Evolutionary conservation across 2,113 vertebrate genomes (phyloP), one percentile per base, ranked within the genome.

Genomic region (Motacilla alba): DNA sequence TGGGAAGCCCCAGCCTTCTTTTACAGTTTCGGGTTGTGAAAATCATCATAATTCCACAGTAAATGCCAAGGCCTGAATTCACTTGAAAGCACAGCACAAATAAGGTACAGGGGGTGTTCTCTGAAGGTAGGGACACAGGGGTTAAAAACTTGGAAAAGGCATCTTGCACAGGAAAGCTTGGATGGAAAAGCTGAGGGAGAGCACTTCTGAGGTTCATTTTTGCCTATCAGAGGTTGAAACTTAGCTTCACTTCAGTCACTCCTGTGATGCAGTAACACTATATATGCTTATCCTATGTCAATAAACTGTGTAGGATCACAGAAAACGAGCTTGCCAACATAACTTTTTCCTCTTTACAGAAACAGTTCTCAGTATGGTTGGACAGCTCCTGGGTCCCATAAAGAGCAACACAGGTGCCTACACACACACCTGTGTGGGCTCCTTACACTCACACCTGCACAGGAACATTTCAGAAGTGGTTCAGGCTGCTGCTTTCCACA

Each of bases 401-500:
- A 39, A 24, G 26, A 50, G 17, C 13, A 56, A 8, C 3, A 49
- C 8, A 46, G 0, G 0, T 18, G 20, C 7, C 24, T 6, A 70
- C 15, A 41, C 41, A 27, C n/a, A 53, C 28, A 12, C 52, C 46
- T 2, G 0, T 9, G 13, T 23, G 31, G 18, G n/a, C 20, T 77
- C 46, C 28, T 66, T 7, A 7, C 2, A 0, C 31, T 59, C 5
- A 8, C 47, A 76, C 7, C 26, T 2, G 2, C n/a, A 44, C n/a
- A n/a, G 27, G 46, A 88, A 68, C 31, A 13, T 5, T 62, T 17
- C 58, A 31, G 24, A 15, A 2, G 41, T 1, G 3, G 21, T 8
- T 23, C 1, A 2, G 35, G 7, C 1, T 2, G 11, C 85, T 90
- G 52, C 47, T 43, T 53, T 58, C 0, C 0, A 20, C 46, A 14